A percentile compares a stretch with the other conserved stretches of the same genome.
These are phyloP conservation scores for Pseudomyrmex pallidus DNA, from an alignment of 1,140 invertebrate genomes.

Conservation along the genomic window DNA sequence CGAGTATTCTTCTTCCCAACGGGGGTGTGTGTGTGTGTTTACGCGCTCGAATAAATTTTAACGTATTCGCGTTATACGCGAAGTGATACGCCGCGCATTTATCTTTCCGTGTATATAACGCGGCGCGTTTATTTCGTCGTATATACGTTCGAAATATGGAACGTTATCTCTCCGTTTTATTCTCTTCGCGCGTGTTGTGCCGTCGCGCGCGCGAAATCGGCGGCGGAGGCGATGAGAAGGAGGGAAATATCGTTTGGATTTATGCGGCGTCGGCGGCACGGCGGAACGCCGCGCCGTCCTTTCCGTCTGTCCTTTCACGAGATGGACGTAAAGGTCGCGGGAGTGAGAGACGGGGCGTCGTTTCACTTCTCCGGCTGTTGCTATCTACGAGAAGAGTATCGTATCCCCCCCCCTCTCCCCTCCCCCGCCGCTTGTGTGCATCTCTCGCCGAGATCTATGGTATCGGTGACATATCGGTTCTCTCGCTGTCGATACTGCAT, in stretches of 20 bases:
- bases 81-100: slow-evolving; percentile 49
- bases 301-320: slow-evolving; percentile 39
- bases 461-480: slow-evolving; percentile 47
- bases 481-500: slow-evolving; percentile 13
- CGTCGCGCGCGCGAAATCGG: neutral
- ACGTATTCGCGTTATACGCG: neutral
- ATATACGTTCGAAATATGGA: slow-evolving; percentile 52
- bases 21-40: slow-evolving; percentile 37
- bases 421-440: neutral
- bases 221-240: neutral
- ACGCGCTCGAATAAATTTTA: slow-evolving; percentile 20
- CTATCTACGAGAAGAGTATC: slow-evolving; percentile 14
- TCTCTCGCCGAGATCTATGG: slow-evolving; percentile 20
- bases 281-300: slow-evolving; percentile 19
- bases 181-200: neutral
- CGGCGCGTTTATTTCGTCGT: slow-evolving; percentile 42
- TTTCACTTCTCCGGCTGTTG: neutral
- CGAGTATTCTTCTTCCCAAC: neutral
- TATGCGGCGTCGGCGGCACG: slow-evolving; percentile 40
- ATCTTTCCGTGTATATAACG: slow-evolving; percentile 25
- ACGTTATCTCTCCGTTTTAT: slow-evolving; percentile 51
- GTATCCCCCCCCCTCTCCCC: neutral
- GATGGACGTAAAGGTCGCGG: slow-evolving; percentile 50
- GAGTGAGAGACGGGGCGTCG: neutral
- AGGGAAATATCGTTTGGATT: slow-evolving; percentile 30